These are phyloP conservation scores for Epinotia brunnichana DNA, from an alignment of 2,888 invertebrate genomes.

Conservation along the genomic window DNA sequence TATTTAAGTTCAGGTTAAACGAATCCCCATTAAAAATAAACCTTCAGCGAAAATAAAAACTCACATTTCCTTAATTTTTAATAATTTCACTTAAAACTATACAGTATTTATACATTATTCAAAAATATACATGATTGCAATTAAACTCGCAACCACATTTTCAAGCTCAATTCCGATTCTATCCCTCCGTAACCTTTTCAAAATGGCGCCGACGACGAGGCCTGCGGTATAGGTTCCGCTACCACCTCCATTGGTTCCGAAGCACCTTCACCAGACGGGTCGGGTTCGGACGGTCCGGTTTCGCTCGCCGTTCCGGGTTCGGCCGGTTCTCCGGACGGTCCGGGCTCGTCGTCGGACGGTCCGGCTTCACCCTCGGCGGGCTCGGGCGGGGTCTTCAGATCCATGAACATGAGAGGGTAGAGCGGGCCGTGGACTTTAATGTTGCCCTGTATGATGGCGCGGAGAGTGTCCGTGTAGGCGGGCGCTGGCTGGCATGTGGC, in stretches of 20 bases:
- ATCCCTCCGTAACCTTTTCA: not conserved
- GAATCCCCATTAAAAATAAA: too few species aligned
- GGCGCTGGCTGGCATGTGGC: conserved; percentile 87
- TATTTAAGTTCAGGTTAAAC: too few species aligned
- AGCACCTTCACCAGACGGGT: not conserved
- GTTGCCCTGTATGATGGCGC: conserved; percentile 91
- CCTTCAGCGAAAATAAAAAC: not conserved
- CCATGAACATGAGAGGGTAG: conserved; percentile 89
- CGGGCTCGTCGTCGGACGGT: not conserved
- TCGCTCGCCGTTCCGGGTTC: not conserved
- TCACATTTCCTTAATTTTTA: not conserved
- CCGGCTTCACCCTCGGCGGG: not conserved
- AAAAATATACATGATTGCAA: conserved; percentile 9
- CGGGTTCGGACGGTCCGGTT: not conserved
- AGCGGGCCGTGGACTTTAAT: conserved; percentile 89
- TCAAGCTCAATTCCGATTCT: not conserved
- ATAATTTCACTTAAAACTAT: conserved; percentile 2
- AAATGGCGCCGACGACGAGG: conserved; percentile 14
- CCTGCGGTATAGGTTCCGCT: conserved; percentile 1
- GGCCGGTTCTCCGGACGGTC: not conserved
- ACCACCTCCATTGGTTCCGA: not conserved
- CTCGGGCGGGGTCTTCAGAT: not conserved
- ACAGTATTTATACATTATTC: conserved; percentile 15
- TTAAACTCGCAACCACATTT: conserved; percentile 4
- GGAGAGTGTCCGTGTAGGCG: conserved; percentile 90